Evolutionary conservation across 1,140 invertebrate species (phyloP).

Genomic region (Plutomurus gul): DNA sequence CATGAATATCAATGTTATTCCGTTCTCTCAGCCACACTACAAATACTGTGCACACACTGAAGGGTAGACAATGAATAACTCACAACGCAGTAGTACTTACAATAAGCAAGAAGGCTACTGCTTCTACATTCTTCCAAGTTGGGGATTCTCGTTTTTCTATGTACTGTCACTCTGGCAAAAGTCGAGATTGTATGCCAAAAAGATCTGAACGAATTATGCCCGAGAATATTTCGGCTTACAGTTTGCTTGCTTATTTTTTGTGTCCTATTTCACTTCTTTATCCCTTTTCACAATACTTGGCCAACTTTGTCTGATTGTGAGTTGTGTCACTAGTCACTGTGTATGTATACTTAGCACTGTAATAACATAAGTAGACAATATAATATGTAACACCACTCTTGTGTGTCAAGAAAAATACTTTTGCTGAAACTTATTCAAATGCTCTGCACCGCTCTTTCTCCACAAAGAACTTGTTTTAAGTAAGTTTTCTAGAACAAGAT

Average conservation of each 20-base stretch:
- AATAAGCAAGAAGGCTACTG: too few relatives aligned
- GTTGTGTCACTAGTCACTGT: slow-evolving; percentile 14
- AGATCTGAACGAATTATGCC: background rate
- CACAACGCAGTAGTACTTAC: too few relatives aligned
- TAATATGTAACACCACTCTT: background rate
- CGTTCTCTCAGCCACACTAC: too few relatives aligned
- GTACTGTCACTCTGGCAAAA: background rate
- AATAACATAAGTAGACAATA: background rate
- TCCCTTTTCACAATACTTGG: background rate
- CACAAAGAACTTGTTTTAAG: background rate
- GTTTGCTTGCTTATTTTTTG: slow-evolving; percentile 21
- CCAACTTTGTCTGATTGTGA: background rate
- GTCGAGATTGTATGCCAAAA: background rate
- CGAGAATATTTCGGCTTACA: background rate
- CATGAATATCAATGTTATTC: slow-evolving; percentile 6
- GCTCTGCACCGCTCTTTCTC: background rate
- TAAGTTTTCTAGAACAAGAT: too few relatives aligned
- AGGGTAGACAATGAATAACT: too few relatives aligned
- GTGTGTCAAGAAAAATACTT: background rate
- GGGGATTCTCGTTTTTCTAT: too few relatives aligned
- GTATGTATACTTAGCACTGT: background rate
- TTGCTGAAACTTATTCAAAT: background rate
- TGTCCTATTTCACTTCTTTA: slow-evolving; percentile 16
- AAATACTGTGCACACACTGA: too few relatives aligned
- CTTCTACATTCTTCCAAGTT: too few relatives aligned